Evolutionary conservation across 1,140 invertebrate genomes (phyloP).

Genomic region (Drosophila hydei): DNA sequence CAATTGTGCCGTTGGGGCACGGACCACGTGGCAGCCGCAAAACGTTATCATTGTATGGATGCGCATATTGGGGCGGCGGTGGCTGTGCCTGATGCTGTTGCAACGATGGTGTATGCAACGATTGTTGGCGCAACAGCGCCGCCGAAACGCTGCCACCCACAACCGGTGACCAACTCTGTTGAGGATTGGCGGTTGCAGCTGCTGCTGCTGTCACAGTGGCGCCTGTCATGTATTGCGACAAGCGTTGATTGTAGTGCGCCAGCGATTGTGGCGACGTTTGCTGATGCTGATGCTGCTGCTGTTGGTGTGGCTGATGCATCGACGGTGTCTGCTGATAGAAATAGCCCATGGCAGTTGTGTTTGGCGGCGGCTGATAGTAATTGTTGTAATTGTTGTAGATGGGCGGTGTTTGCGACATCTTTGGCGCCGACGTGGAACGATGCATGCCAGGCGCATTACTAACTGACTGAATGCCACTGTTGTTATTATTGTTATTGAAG

Average conservation of each 20-base stretch:
- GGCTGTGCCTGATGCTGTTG: constrained; percentile 56
- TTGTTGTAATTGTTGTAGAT: constrained; percentile 70
- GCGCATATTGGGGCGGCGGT: constrained; percentile 37
- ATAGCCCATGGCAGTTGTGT: constrained; percentile 51
- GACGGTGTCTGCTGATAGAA: constrained; percentile 52
- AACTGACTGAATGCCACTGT: constrained; percentile 15
- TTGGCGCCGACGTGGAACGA: constrained; percentile 66
- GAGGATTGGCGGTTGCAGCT: constrained; percentile 41
- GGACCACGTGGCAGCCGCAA: constrained; percentile 85
- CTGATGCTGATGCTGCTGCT: constrained; percentile 19
- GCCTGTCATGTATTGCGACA: constrained; percentile 53
- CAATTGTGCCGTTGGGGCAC: constrained; percentile 86
- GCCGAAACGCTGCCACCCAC: constrained; percentile 78
- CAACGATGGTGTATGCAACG: constrained; percentile 56
- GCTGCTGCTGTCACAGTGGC: constrained; percentile 16
- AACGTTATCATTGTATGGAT: constrained; percentile 84
- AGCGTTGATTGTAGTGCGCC: constrained; percentile 59
- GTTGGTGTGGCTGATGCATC: constrained; percentile 30
- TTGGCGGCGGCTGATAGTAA: constrained; percentile 59
- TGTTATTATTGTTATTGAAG: constrained; percentile 54
- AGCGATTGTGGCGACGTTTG: constrained; percentile 26
- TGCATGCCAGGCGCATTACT: constrained; percentile 55
- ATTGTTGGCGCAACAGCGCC: constrained; percentile 70
- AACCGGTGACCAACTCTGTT: constrained; percentile 80
- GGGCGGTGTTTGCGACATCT: constrained; percentile 61